A percentile compares a stretch with the other conserved stretches of the same genome.
phyloP scores from a whole-genome alignment of 2,888 invertebrate species.

The Ophion ellenae region DNA sequence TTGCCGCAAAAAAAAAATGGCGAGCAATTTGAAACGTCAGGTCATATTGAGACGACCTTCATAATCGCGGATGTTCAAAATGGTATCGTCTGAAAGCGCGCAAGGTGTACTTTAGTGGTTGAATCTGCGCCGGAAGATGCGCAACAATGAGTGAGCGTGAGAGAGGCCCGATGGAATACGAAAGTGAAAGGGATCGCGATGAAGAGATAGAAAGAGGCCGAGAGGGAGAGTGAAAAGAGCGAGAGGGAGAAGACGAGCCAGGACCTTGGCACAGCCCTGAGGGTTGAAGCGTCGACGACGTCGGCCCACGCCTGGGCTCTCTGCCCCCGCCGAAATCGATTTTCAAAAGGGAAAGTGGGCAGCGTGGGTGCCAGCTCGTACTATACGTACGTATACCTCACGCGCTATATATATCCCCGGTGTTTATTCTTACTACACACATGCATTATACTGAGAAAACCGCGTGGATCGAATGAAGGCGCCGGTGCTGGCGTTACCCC shows the following conservation, averaged over 20 bases:
- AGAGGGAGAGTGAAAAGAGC: slow-evolving; percentile 27
- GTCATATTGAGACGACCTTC: too few relatives aligned
- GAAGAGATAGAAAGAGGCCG: slow-evolving; percentile 30
- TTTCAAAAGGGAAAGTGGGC: slow-evolving; percentile 80
- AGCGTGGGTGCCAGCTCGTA: slow-evolving; percentile 70
- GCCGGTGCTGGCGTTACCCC: slow-evolving; percentile 58
- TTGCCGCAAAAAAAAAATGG: too few relatives aligned
- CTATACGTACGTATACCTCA: background rate
- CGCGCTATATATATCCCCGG: slow-evolving; percentile 40
- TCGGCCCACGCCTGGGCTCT: slow-evolving; percentile 67
- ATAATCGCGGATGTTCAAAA: background rate
- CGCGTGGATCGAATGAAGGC: slow-evolving; percentile 66
- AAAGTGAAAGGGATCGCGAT: slow-evolving; percentile 25
- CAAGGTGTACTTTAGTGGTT: background rate
- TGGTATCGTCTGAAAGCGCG: background rate
- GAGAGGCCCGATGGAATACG: slow-evolving; percentile 8
- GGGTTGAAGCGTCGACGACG: slow-evolving; percentile 69
- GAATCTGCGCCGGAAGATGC: background rate
- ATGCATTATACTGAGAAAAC: slow-evolving; percentile 60
- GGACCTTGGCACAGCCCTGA: slow-evolving; percentile 67
- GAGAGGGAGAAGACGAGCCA: slow-evolving; percentile 43
- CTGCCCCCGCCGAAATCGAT: slow-evolving; percentile 77
- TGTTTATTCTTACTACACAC: slow-evolving; percentile 45
- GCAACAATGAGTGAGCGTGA: background rate
- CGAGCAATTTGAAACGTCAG: too few relatives aligned